phyloP scores from a whole-genome alignment of 2,797 vertebrate genomes.

The Anguilla megastoma region DNA sequence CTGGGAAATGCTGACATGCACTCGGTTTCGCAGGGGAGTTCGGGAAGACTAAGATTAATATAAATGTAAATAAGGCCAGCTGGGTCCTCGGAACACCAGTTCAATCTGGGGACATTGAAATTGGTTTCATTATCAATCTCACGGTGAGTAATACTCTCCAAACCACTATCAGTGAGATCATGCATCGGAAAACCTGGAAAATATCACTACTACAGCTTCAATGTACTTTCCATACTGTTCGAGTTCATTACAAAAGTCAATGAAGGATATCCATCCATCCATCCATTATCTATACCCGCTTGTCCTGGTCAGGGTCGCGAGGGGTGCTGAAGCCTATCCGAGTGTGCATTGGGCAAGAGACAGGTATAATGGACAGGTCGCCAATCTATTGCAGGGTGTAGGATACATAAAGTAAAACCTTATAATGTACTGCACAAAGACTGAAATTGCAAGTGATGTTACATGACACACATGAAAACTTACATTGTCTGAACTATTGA shows the following conservation, averaged over 20 bases:
- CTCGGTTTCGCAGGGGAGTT: background rate
- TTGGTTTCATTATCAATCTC: background rate
- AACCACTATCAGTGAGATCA: background rate
- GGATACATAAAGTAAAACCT: background rate
- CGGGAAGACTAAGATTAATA: background rate
- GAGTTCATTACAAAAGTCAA: background rate
- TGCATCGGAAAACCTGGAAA: background rate
- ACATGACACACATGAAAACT: background rate
- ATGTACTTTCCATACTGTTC: background rate
- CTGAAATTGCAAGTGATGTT: background rate
- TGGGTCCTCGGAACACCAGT: background rate
- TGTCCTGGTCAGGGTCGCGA: too few relatives aligned
- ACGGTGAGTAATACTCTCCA: background rate
- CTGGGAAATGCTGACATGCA: background rate
- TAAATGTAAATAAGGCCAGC: constrained; percentile 17
- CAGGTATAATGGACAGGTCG: background rate
- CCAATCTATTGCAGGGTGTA: background rate
- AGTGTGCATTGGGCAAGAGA: too few relatives aligned
- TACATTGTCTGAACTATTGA: background rate
- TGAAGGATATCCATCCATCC: background rate
- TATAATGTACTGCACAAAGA: background rate
- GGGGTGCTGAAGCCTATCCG: too few relatives aligned
- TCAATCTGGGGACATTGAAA: background rate
- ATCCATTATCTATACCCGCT: too few relatives aligned
- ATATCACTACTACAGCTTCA: background rate